Evolutionary conservation across 2,797 vertebrate genomes (phyloP), one percentile per base, ranked within the genome.

Genomic region (Triplophysa bombifrons): DNA sequence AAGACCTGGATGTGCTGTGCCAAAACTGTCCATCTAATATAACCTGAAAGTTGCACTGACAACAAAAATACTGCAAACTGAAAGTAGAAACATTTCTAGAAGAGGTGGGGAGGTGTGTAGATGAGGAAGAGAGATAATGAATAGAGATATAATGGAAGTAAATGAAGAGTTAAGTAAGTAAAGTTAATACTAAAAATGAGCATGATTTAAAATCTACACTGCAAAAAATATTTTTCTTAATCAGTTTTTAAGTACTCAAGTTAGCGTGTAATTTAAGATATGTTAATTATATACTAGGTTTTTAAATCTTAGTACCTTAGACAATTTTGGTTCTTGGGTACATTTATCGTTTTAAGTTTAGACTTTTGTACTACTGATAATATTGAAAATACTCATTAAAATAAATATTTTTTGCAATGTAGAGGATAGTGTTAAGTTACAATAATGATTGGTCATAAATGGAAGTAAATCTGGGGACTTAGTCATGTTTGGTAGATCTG

Each of bases 1-100:
- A 84, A 77, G 68, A 75, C 64, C 68, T n/a, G 22, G 69, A 75
- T 68, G 25, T 41, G 48, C 55, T 60, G 58, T 78, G 44, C 30
- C 55, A 69, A 80, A 80, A 78, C 60, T 61, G 76, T 74, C 80
- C 65, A 46, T 44, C 70, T 66, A 64, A 51, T 41, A 67, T 41
- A 74, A 22, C 58, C 51, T 25, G 61, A 70, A 77, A 38, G 22
- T 67, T 73, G 56, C 64, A 63, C 67, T 72, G 71, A 66, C 7
- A 38, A 41, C 38, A 68, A 64, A 61, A 78, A 30, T 50, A 65
- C 70, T 78, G 78, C 75, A 50, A 63, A 16, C 50, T 67, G 76
- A 38, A 50, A 55, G 34, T 72, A 75, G 50, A 30, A 67, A 48
- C 50, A 58, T 55, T 55, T 55, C 19, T 8, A 65, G 20, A 55